phyloP scores from a whole-genome alignment of 2,113 vertebrate genomes.

The Garra rufa region DNA sequence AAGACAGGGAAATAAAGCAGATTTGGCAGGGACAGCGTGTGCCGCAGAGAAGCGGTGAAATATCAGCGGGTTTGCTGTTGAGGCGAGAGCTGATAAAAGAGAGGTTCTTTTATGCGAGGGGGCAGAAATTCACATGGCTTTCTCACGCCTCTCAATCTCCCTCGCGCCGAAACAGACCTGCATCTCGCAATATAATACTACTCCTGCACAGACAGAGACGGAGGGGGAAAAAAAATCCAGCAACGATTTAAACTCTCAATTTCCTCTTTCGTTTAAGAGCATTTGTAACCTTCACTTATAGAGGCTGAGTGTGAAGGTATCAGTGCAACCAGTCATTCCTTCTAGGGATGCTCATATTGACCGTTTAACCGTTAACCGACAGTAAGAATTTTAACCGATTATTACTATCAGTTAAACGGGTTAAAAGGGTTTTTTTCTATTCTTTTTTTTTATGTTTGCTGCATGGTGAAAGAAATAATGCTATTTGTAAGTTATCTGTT shows the following conservation, averaged over 20 bases:
- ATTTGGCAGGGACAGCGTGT: slow-evolving; percentile 53
- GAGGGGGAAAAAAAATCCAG: slow-evolving; percentile 25
- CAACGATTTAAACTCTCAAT: slow-evolving; percentile 53
- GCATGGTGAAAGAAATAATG: too few species aligned
- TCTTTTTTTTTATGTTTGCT: too few species aligned
- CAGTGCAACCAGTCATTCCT: neutral
- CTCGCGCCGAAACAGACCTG: slow-evolving; percentile 49
- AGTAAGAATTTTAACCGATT: too few species aligned
- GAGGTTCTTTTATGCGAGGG: slow-evolving; percentile 52
- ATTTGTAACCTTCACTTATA: slow-evolving; percentile 48
- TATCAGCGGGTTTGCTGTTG: slow-evolving; percentile 46
- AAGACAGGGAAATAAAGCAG: slow-evolving; percentile 32
- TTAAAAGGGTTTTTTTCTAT: too few species aligned
- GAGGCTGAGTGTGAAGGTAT: slow-evolving; percentile 32
- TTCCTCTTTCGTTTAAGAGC: slow-evolving; percentile 51
- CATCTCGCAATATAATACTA: slow-evolving; percentile 49
- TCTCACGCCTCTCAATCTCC: slow-evolving; percentile 60
- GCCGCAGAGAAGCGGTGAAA: slow-evolving; percentile 60
- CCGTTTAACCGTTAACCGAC: too few species aligned
- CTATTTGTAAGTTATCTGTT: too few species aligned
- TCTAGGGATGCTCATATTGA: too few species aligned
- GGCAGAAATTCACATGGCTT: slow-evolving; percentile 46
- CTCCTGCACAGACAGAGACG: slow-evolving; percentile 39
- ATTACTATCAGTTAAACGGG: too few species aligned
- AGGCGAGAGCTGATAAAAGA: slow-evolving; percentile 61